Evolutionary conservation across 2,888 invertebrate genomes (phyloP).

Genomic region (Andrena flavipes): DNA sequence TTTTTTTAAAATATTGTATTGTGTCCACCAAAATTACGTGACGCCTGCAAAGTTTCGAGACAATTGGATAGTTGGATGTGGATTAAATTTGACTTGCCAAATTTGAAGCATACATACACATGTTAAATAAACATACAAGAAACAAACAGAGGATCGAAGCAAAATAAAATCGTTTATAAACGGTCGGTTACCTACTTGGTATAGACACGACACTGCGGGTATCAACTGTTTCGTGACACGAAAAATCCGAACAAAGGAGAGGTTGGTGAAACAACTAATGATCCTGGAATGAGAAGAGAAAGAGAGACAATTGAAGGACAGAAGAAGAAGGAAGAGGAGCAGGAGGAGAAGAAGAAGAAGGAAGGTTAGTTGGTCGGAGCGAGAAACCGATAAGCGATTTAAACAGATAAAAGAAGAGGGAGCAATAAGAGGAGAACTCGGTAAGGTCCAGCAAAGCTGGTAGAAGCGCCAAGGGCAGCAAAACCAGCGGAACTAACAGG

Average conservation of each 20-base stretch:
- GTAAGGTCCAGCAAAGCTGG: conserved; percentile 8
- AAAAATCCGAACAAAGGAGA: not conserved
- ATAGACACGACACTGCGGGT: too few relatives aligned
- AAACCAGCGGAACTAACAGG: conserved; percentile 43
- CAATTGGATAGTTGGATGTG: too few relatives aligned
- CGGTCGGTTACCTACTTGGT: too few relatives aligned
- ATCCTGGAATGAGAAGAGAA: conserved; percentile 74
- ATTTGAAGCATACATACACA: too few relatives aligned
- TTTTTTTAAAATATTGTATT: too few relatives aligned
- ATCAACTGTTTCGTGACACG: not conserved
- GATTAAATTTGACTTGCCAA: too few relatives aligned
- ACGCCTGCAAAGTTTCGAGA: too few relatives aligned
- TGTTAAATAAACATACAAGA: too few relatives aligned
- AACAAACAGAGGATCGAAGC: too few relatives aligned
- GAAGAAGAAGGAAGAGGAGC: not conserved
- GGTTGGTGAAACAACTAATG: conserved; percentile 26
- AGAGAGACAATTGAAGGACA: conserved; percentile 72
- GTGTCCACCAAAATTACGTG: too few relatives aligned
- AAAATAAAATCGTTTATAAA: too few relatives aligned
- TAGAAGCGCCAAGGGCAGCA: conserved; percentile 21
- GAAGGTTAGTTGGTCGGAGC: too few relatives aligned
- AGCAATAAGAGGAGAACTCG: not conserved
- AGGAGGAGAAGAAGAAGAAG: not conserved
- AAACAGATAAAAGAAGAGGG: conserved; percentile 13
- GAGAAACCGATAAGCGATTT: conserved; percentile 2